Base-by-base conservation (phyloP, 2,113 vertebrate species). In the Festucalex cinctus region DNA sequence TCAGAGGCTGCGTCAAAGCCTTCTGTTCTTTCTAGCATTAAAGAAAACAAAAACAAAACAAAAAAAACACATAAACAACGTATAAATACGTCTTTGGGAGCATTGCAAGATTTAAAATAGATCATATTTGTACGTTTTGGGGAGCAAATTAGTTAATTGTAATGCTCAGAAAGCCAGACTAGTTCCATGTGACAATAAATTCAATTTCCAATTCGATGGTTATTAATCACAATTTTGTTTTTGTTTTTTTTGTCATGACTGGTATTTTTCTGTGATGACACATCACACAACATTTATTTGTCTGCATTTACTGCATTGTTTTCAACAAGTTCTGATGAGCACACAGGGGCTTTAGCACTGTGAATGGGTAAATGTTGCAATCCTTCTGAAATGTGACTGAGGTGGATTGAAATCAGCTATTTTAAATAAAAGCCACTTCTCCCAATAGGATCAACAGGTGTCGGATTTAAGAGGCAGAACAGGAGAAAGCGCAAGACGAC, bases 401-500 rank as follows among this genome's bases (percentile, higher is more conserved):
- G 48, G 57, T 77, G 60, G 32, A n/a, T 76, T 43, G 16, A 71
- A 83, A 83, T 75, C 73, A 77, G 71, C 67, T 70, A 66, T 61
- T 83, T 82, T 83, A 81, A 78, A 76, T 78, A 71, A 68, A 82
- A 77, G 71, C 73, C 63, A 74, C 69, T 74, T 77, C 71, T 85
- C 76, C 83, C 79, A 57, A 71, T 81, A 80, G 76, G 70, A 71
- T 76, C 83, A 86, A 88, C 85, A 88, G 87, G 84, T 88, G 77
- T 77, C 35, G 37, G 75, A 76, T 65, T 69, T 63, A 76, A 62
- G 65, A 79, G 65, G 58, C 63, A 77, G 71, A 84, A 79, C 60
- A 73, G 66, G 62, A 80, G 70, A 78, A 78, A 63, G 69, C 75
- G 83, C 83, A 75, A 76, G 78, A 79, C 41, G 66, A 79, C 65